Evolutionary conservation across 1,140 invertebrate genomes (phyloP), one percentile per base, ranked within the genome.

Genomic region (Halyomorpha halys): DNA sequence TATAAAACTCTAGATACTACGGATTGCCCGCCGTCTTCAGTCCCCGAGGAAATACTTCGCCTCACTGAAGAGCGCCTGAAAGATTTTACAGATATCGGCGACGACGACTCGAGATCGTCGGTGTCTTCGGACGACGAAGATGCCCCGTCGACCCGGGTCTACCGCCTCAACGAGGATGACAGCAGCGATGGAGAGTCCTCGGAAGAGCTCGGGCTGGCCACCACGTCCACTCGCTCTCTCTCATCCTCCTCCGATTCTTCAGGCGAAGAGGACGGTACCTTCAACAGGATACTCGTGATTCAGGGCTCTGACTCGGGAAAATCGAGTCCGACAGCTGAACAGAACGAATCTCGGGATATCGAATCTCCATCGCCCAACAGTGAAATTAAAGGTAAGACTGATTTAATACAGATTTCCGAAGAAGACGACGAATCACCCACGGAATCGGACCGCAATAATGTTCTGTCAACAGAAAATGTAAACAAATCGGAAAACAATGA

Each of bases 161-260:
- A 68, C 51, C 65, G 51, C 30, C 51, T 68, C 19, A 62, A 68
- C 27, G 51, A 19, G 13, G 62, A 54, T n/a, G 27, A 18, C 11
- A 54, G 54, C 18, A 34, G 34, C 8, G 67, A 62, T n/a, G 66
- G 65, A 14, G 64, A 68, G 4, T 66, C 64, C 9, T 68, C 64
- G 0, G 44, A 60, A 2, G 67, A 66, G 47, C 66, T 68, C 62
- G 61, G 62, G 25, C n/a, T 63, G 27, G 65, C 47, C 2, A 23
- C 64, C 30, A 39, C 53, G 4, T 44, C 66, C 3, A 60, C 60
- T 39, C 16, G 49, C 14, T 67, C 66, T 2, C 61, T 66, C 0
- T 63, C 67, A 8, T 68, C 67, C n/a, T 63, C 67, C 44, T 63
- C 67, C 3, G 66, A 61, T 15, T 67, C 68, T 0, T 62, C 66